Percentiles rank a stretch among this genome's conserved stretches.
Evolutionary conservation across 2,888 invertebrate genomes (phyloP).

Genomic region (Tribolium freemani): DNA sequence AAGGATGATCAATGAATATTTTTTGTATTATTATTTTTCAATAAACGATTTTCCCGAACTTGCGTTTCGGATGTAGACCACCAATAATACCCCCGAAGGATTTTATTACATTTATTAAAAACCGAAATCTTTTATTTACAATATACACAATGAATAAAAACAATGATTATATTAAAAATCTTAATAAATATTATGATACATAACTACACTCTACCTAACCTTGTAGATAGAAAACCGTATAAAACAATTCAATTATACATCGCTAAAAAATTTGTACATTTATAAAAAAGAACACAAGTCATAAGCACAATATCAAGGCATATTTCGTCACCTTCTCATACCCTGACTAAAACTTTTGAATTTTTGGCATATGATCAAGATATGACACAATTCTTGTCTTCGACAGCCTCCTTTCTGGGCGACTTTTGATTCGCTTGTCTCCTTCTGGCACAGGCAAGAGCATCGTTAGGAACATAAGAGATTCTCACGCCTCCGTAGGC

Average conservation of each 20-base stretch:
- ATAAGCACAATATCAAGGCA: constrained; percentile 50
- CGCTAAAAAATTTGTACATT: constrained; percentile 49
- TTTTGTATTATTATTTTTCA: neutral
- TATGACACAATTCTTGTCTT: constrained; percentile 86
- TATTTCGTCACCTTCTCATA: constrained; percentile 43
- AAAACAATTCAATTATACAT: constrained; percentile 46
- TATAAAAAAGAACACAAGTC: constrained; percentile 45
- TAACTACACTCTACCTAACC: constrained; percentile 52
- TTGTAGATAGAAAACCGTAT: constrained; percentile 48
- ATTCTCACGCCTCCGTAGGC: constrained; percentile 91
- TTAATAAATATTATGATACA: constrained; percentile 55
- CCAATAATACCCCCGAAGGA: too few relatives aligned
- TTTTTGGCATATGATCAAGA: constrained; percentile 76
- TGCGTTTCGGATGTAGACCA: neutral
- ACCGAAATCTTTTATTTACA: constrained; percentile 53
- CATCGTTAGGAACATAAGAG: constrained; percentile 94
- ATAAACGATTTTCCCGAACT: neutral
- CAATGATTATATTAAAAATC: constrained; percentile 54
- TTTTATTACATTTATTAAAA: constrained; percentile 55
- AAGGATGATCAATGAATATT: neutral
- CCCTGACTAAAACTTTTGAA: constrained; percentile 53
- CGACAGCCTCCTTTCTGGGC: constrained; percentile 62
- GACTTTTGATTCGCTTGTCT: constrained; percentile 70
- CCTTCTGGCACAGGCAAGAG: constrained; percentile 84
- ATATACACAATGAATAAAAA: constrained; percentile 53